Evolutionary conservation across 2,888 invertebrate genomes (phyloP).

Genomic region (Parnassius smintheus): DNA sequence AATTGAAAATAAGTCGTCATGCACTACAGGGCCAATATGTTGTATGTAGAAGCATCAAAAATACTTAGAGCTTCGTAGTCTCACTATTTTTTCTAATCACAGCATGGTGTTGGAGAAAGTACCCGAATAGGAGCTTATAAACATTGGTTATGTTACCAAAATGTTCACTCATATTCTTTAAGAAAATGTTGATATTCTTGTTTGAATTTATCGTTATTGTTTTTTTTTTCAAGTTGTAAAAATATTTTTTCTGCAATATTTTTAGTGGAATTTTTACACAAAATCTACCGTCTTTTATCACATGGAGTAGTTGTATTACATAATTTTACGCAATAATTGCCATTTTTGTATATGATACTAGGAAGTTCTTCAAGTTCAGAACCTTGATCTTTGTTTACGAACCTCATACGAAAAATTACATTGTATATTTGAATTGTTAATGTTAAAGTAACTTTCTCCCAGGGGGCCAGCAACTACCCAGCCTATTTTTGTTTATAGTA

Average conservation of each 20-base stretch:
- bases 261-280: not conserved
- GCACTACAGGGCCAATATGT: no score
- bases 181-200: no score
- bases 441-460: not conserved
- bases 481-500: slow-evolving; percentile 28
- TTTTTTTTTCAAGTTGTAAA: no score
- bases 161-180: not conserved
- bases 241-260: no score
- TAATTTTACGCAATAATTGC: not conserved
- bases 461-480: slow-evolving; percentile 26
- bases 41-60: no score
- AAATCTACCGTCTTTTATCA: not conserved
- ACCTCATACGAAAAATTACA: not conserved
- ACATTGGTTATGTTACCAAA: not conserved
- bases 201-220: no score
- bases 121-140: not conserved
- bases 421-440: not conserved
- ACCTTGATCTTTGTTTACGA: not conserved
- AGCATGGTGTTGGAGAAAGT: no score
- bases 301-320: not conserved
- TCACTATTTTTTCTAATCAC: no score
- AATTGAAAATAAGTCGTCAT: no score
- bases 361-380: not conserved
- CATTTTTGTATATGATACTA: not conserved
- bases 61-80: no score